Evolutionary conservation across 1,140 invertebrate species (phyloP), one percentile per base, ranked within the genome.

Genomic region (Trichonephila clavata): DNA sequence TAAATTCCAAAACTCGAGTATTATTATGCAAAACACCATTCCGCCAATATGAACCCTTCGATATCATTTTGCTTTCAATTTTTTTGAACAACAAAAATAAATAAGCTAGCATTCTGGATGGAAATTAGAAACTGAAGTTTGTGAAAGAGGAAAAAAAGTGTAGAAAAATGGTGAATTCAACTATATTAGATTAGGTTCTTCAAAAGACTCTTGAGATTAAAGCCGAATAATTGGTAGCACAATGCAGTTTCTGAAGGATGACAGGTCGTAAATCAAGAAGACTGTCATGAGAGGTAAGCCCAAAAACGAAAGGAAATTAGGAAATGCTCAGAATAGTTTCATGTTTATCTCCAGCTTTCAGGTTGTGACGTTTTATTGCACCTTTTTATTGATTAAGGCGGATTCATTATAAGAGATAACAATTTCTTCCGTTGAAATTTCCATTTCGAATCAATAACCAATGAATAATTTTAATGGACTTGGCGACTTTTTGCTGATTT

Each of bases 221-320:
- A 27, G 27, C 68, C 16, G 27, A 77, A 77, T 77, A 77, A 77
- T 77, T 77, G 68, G 24, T 77, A 39, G 68, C 68, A 27, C 27
- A 77, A 77, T 32, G 68, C 68, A 39, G 27, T 77, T 77, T 77
- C 27, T 14, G 14, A 13, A 77, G 27, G 68, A 18, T 77, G 68
- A 77, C 68, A 32, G 68, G 68, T 77, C 68, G 27, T 77, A 77
- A 77, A 77, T 77, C 68, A 77, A 77, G 68, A 32, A 27, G 27
- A 77, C 14, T 77, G 68, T 77, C 68, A 77, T 32, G 68, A 77
- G 68, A 77, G 68, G 68, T 68, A 77, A 77, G 27, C 24, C 68
- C 24, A 32, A 77, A 71, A 77, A 77, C 68, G 68, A 77, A 77
- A 77, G 68, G 24, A 77, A 77, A 77, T 77, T 77, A 77, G 32